Base-by-base conservation (phyloP, 2,797 vertebrate species). In the Poeciliopsis paucimaculata region DNA sequence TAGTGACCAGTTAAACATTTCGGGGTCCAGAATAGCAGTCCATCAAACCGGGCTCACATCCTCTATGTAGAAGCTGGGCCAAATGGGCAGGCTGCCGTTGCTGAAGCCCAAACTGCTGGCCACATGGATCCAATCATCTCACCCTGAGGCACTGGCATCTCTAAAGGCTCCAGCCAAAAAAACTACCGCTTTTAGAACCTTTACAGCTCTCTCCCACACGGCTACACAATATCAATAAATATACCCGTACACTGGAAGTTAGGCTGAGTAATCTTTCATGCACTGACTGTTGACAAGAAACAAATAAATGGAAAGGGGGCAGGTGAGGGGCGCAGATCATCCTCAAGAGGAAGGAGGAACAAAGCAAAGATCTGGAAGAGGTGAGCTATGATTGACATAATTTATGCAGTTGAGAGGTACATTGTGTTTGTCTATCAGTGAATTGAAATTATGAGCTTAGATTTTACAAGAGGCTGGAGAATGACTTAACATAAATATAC, bases 91-190 rank as follows among this genome's bases (percentile, higher is more conserved):
- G 90, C 92, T 86, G 94, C 90, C 86, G 92, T 87, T 94, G 89
- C 92, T 75, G 83, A 5, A 81, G 90, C 85, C 75, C 73, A 77
- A 82, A 91, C 90, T 86, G 79, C 74, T 26, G 90, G 83, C 87
- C 94, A 93, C 91, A 92, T 93, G 92, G 71, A 89, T 93, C 91
- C 88, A 94, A 95, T 95, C 93, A 95, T 84, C 94, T 86, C 92
- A 89, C 94, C 93, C 85, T 83, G 86, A 89, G 93, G 95, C 92
- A 84, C 81, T 93, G 95, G 90, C 88, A 93, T 90, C 93, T 91
- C 90, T 51, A 73, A 89, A 81, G 88, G 86, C 82, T 2, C 79
- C 86, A 88, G 93, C 87, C 93, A 93, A 93, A 73, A 41, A 46
- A 75, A 93, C 94, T 90, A 92, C 89, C 55, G 73, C 88, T 89